Conservation (phyloP, 1,140 invertebrate species). For the Mactra quadrangularis region DNA sequence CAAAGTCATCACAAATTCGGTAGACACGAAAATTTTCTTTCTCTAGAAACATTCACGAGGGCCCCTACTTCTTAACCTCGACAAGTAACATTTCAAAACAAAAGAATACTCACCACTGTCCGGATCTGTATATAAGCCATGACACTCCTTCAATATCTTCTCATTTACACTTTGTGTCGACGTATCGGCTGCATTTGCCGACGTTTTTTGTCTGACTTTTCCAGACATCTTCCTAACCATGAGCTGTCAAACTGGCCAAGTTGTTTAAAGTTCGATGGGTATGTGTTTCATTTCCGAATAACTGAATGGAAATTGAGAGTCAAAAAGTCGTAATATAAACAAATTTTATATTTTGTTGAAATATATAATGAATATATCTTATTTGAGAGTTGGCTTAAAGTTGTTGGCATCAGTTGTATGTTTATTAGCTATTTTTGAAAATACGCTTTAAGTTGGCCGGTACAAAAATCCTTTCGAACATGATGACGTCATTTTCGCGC, state of each 20-base stretch:
- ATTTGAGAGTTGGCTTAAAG: too few species aligned
- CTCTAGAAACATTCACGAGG: slow-evolving; percentile 41
- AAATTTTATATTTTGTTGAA: background rate
- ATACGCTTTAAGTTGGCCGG: too few species aligned
- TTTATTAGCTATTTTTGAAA: too few species aligned
- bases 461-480: slow-evolving; percentile 60
- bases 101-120: slow-evolving; percentile 84
- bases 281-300: too few species aligned
- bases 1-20: slow-evolving; percentile 59
- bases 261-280: slow-evolving; percentile 45
- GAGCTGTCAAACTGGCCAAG: slow-evolving; percentile 71
- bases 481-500: slow-evolving; percentile 65
- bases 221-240: slow-evolving; percentile 83
- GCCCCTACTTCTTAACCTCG: background rate
- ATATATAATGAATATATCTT: background rate
- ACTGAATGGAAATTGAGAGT: background rate
- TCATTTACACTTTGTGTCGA: slow-evolving; percentile 85
- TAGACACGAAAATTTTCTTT: background rate
- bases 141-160: slow-evolving; percentile 86
- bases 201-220: slow-evolving; percentile 83
- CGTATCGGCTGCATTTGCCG: slow-evolving; percentile 84
- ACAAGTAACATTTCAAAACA: background rate
- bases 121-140: slow-evolving; percentile 85
- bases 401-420: too few species aligned
- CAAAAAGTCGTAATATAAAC: slow-evolving; percentile 28